Percentiles rank a stretch among this genome's conserved stretches.
Evolutionary conservation across 2,797 vertebrate species (phyloP).

Genomic region (Adelosebastes latens): DNA sequence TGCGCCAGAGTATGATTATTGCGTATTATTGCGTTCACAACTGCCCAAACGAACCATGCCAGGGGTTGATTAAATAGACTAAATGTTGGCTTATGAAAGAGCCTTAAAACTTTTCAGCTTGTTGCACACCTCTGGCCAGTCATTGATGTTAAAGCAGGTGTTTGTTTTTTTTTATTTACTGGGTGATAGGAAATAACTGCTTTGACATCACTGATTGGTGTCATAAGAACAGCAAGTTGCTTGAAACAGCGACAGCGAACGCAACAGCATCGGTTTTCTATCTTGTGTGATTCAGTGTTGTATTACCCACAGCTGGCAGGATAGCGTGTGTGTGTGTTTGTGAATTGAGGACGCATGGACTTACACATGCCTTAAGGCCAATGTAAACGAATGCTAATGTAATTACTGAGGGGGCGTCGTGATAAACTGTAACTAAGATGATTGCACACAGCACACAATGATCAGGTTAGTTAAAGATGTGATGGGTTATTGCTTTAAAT

Average conservation of each 20-base stretch:
- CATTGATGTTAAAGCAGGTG: background rate
- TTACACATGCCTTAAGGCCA: constrained; percentile 75
- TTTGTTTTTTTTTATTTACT: background rate
- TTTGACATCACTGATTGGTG: constrained; percentile 12
- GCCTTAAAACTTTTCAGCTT: background rate
- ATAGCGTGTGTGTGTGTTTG: background rate
- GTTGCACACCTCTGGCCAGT: background rate
- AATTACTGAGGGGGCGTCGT: constrained; percentile 79
- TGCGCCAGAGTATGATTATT: too few relatives aligned
- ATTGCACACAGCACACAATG: constrained; percentile 74
- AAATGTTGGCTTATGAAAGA: too few relatives aligned
- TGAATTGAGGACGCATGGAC: constrained; percentile 50
- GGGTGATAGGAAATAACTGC: background rate
- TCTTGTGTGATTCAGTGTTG: constrained; percentile 35
- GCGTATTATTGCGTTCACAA: too few relatives aligned
- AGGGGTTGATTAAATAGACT: too few relatives aligned
- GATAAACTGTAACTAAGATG: constrained; percentile 86
- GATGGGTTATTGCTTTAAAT: constrained; percentile 54
- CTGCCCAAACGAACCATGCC: too few relatives aligned
- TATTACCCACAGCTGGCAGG: constrained; percentile 41
- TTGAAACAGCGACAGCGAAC: background rate
- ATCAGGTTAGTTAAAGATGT: constrained; percentile 69
- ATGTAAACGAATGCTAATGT: constrained; percentile 85
- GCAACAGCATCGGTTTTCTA: constrained; percentile 2
- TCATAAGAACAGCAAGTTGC: background rate